Base-by-base conservation (phyloP, 2,888 invertebrate species). In the Petrolisthes cinctipes region DNA sequence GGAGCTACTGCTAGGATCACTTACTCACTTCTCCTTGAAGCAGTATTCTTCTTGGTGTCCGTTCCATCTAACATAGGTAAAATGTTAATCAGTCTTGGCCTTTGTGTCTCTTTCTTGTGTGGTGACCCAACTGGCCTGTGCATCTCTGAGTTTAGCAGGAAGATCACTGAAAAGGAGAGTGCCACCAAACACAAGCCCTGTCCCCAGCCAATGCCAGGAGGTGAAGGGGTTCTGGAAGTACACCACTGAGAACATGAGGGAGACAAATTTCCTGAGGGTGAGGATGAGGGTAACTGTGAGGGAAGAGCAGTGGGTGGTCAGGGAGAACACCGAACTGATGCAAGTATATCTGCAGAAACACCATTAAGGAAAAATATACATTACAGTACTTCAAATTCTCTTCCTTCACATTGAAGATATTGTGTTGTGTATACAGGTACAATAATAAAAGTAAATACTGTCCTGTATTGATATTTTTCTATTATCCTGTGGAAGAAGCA, bases 161-260 rank as follows among this genome's bases (percentile, higher is more conserved):
- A 87, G 73, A 57, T 98, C 97, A 0, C 97, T 97, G 92, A 99
- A 99, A 92, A 99, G 95, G 88, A 98, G 93, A 0, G 99, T 99
- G 4, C 99, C 99, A 2, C 95, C 93, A 92, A 99, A 99, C 0
- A 99, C 99, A 76, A 98, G 93, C 1, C 95, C 92, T 0, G 99
- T 97, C 5, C 99, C 99, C 71, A 97, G 92, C 97, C 98, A 98
- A 92, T 99, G 99, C 79, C 95, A 95, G 0, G 95, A 9, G 0
- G 98, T 99, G 92, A 99, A 99, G 0, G 97, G 96, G 94, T 99
- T 99, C 91, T 95, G 94, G 92, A 99, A 99, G 93, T 98, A 98
- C 82, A 97, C 92, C 91, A 99, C 98, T 0, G 99, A 99, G 92
- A 99, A 96, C n/a, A 99, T 93, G 68, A 99, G 94, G 0, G 98